Evolutionary conservation across 2,888 invertebrate genomes (phyloP), one percentile per base, ranked within the genome.

Genomic region (Drosophila birchii): DNA sequence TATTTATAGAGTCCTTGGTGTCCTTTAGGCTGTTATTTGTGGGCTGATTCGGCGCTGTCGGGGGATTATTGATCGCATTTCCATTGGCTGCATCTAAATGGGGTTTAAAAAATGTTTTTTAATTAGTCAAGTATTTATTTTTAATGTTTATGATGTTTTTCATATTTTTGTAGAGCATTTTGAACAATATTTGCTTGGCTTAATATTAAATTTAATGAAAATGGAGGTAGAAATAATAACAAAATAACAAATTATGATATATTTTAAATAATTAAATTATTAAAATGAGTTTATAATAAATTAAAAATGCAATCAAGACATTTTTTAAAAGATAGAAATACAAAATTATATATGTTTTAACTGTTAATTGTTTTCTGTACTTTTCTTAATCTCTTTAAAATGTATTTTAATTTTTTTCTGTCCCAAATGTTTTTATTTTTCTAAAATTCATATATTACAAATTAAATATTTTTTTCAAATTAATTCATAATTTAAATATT

Each of bases 21-120:
- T 67, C 80, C 45, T 69, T 89, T 36, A 62, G 80, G 54, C 62
- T 79, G 58, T 64, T 80, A 54, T 66, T 78, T 47, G 51, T 53
- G 20, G 49, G 3, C 34, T 23, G 61, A 61, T 29, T 68, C 1
- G 34, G 9, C 20, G 56, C 44, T 44, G 75, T 63, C 16, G 53
- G 67, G 8, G 68, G n/a, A 45, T 56, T 83, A 47, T 41, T 58
- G 5, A 26, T 61, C 18, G 60, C 6, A 49, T 78, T 80, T 47
- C 74, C 76, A 61, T 80, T 79, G 20, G 43, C 49, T 6, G 74
- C 79, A 38, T 82, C 80, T 82, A 53, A 74, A 62, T 47, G 26
- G 16, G 38, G 8, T 6, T 41, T 32, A 14, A 14, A 11, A 5
- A 49, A 70, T 29, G 45, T 9, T 34, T 32, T 2, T 4, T 18